These are phyloP conservation scores for Candidula unifasciata DNA, from an alignment of 2,888 invertebrate species.

Conservation along the genomic window DNA sequence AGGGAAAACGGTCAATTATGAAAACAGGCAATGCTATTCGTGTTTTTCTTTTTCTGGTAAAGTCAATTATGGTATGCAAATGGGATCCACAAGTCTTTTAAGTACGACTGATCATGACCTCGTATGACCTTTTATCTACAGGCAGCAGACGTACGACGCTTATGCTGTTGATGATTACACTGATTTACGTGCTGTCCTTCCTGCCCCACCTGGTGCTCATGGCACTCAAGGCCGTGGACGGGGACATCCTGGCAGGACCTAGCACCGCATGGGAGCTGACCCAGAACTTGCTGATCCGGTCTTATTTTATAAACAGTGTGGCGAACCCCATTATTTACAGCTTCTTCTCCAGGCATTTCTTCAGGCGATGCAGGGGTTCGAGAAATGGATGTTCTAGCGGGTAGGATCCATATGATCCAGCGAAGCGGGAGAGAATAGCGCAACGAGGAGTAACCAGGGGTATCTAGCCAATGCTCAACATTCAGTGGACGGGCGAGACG, in stretches of 20 bases:
- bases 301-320: slow-evolving; percentile 67
- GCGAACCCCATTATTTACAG: slow-evolving; percentile 69
- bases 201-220: slow-evolving; percentile 66
- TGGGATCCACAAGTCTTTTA: too few species aligned
- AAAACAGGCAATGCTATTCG: too few species aligned
- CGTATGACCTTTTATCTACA: background rate
- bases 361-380: slow-evolving; percentile 15
- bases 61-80: too few species aligned
- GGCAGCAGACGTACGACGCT: slow-evolving; percentile 62
- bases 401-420: too few species aligned
- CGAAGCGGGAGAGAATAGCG: too few species aligned
- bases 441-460: too few species aligned
- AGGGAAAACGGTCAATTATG: too few species aligned
- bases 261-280: slow-evolving; percentile 56
- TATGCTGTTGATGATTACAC: slow-evolving; percentile 65
- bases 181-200: slow-evolving; percentile 66
- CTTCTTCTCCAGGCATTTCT: slow-evolving; percentile 63
- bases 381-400: background rate
- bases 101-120: too few species aligned
- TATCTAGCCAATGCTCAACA: too few species aligned
- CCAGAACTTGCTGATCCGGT: slow-evolving; percentile 65
- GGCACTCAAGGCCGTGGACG: slow-evolving; percentile 57
- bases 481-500: too few species aligned
- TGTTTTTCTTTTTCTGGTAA: too few species aligned
- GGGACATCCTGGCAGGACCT: slow-evolving; percentile 57